Evolutionary conservation across 1,140 invertebrate genomes (phyloP), one percentile per base, ranked within the genome.

Genomic region (Orchesella cincta): DNA sequence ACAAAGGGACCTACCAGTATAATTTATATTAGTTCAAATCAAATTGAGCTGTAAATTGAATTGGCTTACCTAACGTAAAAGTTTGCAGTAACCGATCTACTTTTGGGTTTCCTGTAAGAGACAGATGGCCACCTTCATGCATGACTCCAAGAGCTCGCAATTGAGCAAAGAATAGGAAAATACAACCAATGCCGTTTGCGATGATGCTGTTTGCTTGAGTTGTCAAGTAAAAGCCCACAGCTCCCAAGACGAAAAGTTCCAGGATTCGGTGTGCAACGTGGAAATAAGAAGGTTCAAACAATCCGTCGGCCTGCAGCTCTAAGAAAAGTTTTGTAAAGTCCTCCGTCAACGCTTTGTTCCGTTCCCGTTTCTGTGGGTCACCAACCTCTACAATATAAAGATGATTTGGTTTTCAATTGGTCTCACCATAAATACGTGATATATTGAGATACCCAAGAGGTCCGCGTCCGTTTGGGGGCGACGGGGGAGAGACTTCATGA

Each of bases 401-500:
- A 64, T 29, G n/a, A 8, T n/a, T 64, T 23, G 23, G 28, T 8
- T 64, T 64, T 23, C 12, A 12, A 64, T 8, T 64, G 57, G 12
- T 12, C 5, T 64, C 12, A 64, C 12, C 23, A 5, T 23, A n/a
- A 8, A 64, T 12, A 64, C 5, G 5, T 5, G 5, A 23, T 12
- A 8, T 8, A 5, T 23, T 29, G 3, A 72, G 31, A 72, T 8
- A 72, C 29, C 8, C 12, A 8, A 3, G 12, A 72, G 12, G 18
- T 35, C 31, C 70, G 23, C 5, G 20, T 14, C 8, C 8, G 8
- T 18, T 16, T n/a, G 70, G 12, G 70, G 70, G 12, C 70, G 28
- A 29, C 28, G 2, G 1, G 29, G 14, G n/a, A 75, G 34, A 3
- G 46, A 62, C 28, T 76, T 76, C 75, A 76, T 8, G 26, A 76